Percentiles rank a stretch among this genome's conserved stretches.
phyloP scores from a whole-genome alignment of 2,797 vertebrate genomes.

The Paguma larvata region DNA sequence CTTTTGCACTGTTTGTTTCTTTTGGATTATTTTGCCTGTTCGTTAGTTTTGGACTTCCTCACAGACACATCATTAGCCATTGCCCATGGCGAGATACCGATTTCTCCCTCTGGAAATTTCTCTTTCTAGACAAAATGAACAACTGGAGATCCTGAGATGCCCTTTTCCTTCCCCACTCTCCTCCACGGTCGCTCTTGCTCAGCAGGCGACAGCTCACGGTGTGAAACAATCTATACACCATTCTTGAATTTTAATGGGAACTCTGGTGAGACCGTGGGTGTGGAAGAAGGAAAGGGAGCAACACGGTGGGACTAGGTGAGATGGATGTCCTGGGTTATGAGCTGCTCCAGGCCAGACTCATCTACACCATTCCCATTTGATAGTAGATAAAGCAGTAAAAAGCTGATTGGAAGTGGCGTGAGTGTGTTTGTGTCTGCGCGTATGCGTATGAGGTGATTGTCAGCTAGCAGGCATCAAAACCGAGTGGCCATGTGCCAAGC shows the following conservation, averaged over 20 bases:
- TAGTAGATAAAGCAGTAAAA: neutral
- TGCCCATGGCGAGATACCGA: neutral
- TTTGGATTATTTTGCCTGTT: constrained; percentile 3
- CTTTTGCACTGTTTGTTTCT: constrained; percentile 35
- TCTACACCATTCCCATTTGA: neutral
- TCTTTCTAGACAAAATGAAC: neutral
- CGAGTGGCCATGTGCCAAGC: neutral
- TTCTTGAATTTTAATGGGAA: neutral
- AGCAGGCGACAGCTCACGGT: neutral
- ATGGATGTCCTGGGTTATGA: neutral
- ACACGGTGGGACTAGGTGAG: neutral
- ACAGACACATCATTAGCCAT: neutral
- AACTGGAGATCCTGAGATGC: neutral
- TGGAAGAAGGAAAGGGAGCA: neutral
- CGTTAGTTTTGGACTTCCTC: neutral
- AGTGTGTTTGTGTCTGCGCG: neutral
- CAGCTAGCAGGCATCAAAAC: neutral
- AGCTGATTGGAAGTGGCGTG: neutral
- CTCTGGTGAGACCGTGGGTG: neutral
- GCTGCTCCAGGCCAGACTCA: neutral
- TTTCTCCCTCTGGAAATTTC: neutral
- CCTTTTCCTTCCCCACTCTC: neutral
- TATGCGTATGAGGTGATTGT: neutral
- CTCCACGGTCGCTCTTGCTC: no score
- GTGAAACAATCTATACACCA: neutral